Conservation (phyloP, 2,113 vertebrate genomes). For the Colossoma macropomum region DNA sequence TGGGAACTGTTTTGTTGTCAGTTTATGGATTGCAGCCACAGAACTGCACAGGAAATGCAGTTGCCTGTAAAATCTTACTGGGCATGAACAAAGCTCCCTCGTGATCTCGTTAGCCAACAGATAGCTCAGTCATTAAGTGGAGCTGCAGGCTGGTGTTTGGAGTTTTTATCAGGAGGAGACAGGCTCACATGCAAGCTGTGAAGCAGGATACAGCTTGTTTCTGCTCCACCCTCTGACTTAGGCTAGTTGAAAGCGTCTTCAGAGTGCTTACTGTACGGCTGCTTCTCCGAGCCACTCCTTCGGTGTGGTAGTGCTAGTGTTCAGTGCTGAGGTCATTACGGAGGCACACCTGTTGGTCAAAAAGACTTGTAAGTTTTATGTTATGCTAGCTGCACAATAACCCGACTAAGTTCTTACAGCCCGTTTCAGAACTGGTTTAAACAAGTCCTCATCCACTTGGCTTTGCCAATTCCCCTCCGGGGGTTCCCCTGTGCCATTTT, state of each 20-base stretch:
- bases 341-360: neutral
- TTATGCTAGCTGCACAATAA: too few species aligned
- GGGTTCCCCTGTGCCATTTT: too few species aligned
- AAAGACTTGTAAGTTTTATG: neutral
- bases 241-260: neutral
- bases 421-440: too few species aligned
- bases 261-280: neutral
- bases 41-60: slow-evolving; percentile 7
- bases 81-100: neutral
- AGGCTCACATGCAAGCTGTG: neutral
- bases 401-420: neutral
- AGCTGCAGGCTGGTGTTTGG: neutral
- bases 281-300: neutral
- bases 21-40: neutral
- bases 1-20: neutral
- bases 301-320: neutral
- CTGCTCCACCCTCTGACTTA: neutral
- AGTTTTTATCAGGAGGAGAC: slow-evolving; percentile 40
- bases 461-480: too few species aligned
- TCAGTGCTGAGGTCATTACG: neutral
- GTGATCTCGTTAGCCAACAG: slow-evolving; percentile 18
- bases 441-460: too few species aligned
- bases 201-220: slow-evolving; percentile 27
- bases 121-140: neutral
- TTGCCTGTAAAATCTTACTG: slow-evolving; percentile 8